phyloP scores from a whole-genome alignment of 2,113 vertebrate species.

The Alethe diademata region DNA sequence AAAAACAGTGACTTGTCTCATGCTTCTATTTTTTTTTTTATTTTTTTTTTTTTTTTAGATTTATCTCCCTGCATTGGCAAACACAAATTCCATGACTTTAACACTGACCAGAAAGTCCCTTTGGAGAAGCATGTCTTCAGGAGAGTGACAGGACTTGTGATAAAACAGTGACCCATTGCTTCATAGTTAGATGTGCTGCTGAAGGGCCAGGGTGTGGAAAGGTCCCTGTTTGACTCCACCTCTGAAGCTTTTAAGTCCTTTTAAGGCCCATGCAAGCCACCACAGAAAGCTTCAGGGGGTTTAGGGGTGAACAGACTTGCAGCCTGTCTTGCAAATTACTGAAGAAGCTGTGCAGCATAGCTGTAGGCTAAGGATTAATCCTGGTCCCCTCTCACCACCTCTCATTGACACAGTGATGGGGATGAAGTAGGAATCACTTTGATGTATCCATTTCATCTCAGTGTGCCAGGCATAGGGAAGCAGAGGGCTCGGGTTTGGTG shows the following conservation, averaged over 20 bases:
- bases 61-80: neutral
- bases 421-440: neutral
- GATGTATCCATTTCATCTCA: neutral
- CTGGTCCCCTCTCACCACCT: neutral
- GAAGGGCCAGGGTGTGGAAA: neutral
- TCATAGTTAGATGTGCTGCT: neutral
- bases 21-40: neutral
- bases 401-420: neutral
- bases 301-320: neutral
- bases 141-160: neutral
- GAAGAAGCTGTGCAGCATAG: rapidly evolving
- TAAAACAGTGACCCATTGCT: neutral
- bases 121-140: neutral
- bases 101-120: neutral
- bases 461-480: neutral
- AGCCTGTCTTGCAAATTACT: neutral
- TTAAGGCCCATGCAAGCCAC: neutral
- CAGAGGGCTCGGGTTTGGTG: rapidly evolving
- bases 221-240: neutral
- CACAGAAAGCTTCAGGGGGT: neutral
- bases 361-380: neutral
- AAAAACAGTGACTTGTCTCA: neutral
- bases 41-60: neutral
- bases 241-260: neutral
- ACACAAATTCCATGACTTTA: neutral